Evolutionary conservation across 2,113 vertebrate species (phyloP).

Genomic region (Anas platyrhynchos): DNA sequence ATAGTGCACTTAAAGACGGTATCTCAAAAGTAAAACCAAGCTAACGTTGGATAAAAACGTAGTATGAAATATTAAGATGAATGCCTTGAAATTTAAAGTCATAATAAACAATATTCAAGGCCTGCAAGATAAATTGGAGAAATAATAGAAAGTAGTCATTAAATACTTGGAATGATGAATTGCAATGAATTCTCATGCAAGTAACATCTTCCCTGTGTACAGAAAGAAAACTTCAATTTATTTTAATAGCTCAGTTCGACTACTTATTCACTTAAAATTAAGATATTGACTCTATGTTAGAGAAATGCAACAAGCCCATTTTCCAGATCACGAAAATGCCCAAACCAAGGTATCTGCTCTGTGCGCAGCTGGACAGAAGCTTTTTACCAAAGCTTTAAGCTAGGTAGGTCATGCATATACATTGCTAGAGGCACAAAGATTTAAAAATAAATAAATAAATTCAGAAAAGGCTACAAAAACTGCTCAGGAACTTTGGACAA

Average conservation of each 20-base stretch:
- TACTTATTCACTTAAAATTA: neutral
- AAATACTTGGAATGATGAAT: slow-evolving; percentile 1
- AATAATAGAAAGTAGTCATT: neutral
- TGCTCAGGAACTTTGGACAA: neutral
- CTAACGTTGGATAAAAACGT: neutral
- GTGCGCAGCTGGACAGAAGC: neutral
- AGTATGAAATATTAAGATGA: neutral
- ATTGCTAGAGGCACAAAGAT: neutral
- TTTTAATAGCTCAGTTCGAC: neutral
- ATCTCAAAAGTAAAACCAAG: neutral
- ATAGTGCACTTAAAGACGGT: neutral
- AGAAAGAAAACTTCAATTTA: slow-evolving; percentile 8
- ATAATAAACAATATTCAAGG: neutral
- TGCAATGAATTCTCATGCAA: slow-evolving; percentile 5
- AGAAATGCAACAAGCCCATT: neutral
- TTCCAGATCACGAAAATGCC: neutral
- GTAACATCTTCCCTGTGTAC: neutral
- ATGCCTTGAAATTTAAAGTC: neutral
- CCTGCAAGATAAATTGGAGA: neutral
- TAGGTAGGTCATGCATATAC: neutral
- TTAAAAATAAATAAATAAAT: neutral
- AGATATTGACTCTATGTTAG: neutral
- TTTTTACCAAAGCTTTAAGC: neutral
- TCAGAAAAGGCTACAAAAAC: neutral
- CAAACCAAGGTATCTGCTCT: neutral